Evolutionary conservation across 2,888 invertebrate genomes (phyloP), one percentile per base, ranked within the genome.

Genomic region (Pyrochroa serraticornis): DNA sequence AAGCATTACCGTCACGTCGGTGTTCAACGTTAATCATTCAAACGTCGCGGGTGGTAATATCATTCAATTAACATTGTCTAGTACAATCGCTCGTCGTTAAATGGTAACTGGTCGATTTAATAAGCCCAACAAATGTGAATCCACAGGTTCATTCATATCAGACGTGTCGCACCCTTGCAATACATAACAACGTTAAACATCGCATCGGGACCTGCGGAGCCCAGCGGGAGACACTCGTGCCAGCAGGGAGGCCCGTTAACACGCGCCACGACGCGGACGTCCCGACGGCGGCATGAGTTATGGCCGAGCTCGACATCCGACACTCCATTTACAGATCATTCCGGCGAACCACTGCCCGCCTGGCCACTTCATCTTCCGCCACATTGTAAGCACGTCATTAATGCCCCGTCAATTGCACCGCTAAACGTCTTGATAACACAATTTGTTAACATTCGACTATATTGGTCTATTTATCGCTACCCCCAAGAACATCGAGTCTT

Each of bases 291-390:
- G 63, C 65, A 77, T 83, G 82, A 83, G 76, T 83, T 83, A 83
- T 82, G 79, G 79, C 75, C 76, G 74, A 73, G 72, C 79, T 75
- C 75, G 78, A 77, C 76, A 75, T 76, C 79, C 79, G 80, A 79
- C 80, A 82, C 82, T 82, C 82, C 82, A 82, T 83, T 83, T 82
- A 82, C 82, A 82, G 82, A 82, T 81, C 81, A 82, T 83, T 82
- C 81, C 79, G 81, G 80, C 81, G 80, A 81, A 69, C 75, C 74
- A 78, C 77, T 79, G 80, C 79, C 78, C 77, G 77, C 72, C 76
- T 75, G 80, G 79, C 79, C 80, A 78, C 80, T 81, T 79, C 79
- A 80, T 81, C 81, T 76, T 76, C 73, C 74, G 71, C 68, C 67
- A 65, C 69, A 69, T 68, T 70, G 68, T 68, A 63, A 70, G 71